Conservation (phyloP, 2,888 invertebrate species). For the Netelia fuscicornis region DNA sequence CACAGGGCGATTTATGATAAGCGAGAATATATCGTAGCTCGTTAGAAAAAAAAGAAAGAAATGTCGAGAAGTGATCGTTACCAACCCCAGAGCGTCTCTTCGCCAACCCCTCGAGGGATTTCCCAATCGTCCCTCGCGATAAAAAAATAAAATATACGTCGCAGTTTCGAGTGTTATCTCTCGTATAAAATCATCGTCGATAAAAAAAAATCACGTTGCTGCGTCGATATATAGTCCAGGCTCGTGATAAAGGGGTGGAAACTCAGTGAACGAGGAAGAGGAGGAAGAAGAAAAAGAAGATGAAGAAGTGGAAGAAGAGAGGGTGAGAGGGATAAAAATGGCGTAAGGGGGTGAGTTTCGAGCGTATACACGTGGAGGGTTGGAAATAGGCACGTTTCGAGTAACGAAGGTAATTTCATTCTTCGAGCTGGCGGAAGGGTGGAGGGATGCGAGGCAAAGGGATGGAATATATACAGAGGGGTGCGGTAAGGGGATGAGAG, state of each 20-base stretch:
- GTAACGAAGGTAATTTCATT: conserved; percentile 85
- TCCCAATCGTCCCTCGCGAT: too few species aligned
- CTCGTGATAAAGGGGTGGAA: conserved; percentile 50
- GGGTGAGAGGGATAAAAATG: conserved; percentile 61
- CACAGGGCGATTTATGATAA: too few species aligned
- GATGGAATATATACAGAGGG: conserved; percentile 56
- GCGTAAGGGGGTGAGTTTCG: conserved; percentile 61
- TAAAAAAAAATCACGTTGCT: conserved; percentile 39
- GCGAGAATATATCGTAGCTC: too few species aligned
- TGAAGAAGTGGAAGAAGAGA: conserved; percentile 55
- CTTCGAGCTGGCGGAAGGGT: conserved; percentile 78
- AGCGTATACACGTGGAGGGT: conserved; percentile 65
- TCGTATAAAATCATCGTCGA: too few species aligned
- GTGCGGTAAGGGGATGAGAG: conserved; percentile 51
- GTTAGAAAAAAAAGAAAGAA: too few species aligned
- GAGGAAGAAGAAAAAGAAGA: conserved; percentile 40
- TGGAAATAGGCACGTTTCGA: conserved; percentile 79
- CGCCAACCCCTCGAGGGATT: too few species aligned
- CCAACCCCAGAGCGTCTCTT: too few species aligned
- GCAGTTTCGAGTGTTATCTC: too few species aligned
- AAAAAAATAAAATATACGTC: too few species aligned
- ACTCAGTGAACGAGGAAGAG: conserved; percentile 59
- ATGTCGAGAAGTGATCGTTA: too few species aligned
- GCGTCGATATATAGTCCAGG: conserved; percentile 28
- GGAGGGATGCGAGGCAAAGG: conserved; percentile 64